Evolutionary conservation across 2,888 invertebrate genomes (phyloP).

Genomic region (Lymantria monacha): DNA sequence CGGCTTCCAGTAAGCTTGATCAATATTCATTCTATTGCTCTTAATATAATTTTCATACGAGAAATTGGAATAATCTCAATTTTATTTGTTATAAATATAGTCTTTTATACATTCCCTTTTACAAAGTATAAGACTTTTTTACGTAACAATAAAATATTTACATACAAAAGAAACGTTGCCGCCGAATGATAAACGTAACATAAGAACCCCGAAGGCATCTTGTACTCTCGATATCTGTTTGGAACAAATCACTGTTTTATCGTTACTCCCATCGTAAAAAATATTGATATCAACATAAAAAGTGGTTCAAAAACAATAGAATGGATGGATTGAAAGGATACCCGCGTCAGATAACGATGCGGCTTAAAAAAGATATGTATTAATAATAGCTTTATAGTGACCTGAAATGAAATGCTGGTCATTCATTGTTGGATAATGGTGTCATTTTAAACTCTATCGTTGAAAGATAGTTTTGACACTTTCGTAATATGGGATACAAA

Average conservation of each 20-base stretch:
- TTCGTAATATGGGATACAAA: background rate
- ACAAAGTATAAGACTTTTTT: constrained; percentile 42
- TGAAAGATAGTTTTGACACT: constrained; percentile 36
- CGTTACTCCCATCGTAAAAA: constrained; percentile 76
- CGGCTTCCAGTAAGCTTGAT: constrained; percentile 49
- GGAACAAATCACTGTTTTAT: constrained; percentile 80
- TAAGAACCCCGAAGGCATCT: constrained; percentile 66
- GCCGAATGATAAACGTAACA: constrained; percentile 74
- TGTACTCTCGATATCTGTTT: constrained; percentile 64
- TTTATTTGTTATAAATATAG: constrained; percentile 25
- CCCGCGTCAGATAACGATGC: constrained; percentile 67
- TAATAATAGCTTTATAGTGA: constrained; percentile 75
- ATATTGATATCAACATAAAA: constrained; percentile 80
- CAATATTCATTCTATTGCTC: constrained; percentile 53
- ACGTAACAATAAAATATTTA: constrained; percentile 71
- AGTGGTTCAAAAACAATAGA: constrained; percentile 79
- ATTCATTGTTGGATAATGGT: constrained; percentile 42
- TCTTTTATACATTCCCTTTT: constrained; percentile 24
- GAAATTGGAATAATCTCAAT: constrained; percentile 10
- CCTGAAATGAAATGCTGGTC: constrained; percentile 55
- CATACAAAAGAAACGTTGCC: constrained; percentile 73
- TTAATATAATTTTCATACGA: constrained; percentile 20
- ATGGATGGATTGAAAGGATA: constrained; percentile 79
- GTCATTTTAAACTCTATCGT: constrained; percentile 47
- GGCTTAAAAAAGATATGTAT: constrained; percentile 67